Evolutionary conservation across 2,888 invertebrate species (phyloP), one percentile per base, ranked within the genome.

Genomic region (Cantharis flavilabris): DNA sequence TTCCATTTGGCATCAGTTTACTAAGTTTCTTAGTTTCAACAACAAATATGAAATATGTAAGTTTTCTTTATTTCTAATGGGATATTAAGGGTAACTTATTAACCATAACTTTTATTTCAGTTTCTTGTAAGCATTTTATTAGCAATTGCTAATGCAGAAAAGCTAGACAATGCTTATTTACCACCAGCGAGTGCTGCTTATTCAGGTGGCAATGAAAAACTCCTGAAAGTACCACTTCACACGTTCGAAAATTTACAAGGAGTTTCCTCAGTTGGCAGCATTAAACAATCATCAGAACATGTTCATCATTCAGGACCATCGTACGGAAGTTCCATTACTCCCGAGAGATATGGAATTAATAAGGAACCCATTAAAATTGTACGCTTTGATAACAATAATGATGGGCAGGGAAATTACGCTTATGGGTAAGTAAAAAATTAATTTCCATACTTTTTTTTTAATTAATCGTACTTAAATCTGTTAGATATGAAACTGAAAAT

Each of bases 401-500:
- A 67, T 23, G 65, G 65, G n/a, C 26, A 7, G 26, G 65, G 65
- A 3, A 67, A 13, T 26, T 67, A 67, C 18, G 65, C 65, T 23
- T 67, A 67, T 9, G 65, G 23, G 65, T 67, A 67, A 49, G 7
- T 33, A 49, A 2, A 0, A 7, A 49, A 7, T 7, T n/a, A n/a
- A n/a, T n/a, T 49, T n/a, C 2, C n/a, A 9, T 2, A 9, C n/a
- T 5, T 49, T 1, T n/a, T n/a, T 49, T 20, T 20, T 20, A n/a
- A 49, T n/a, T 49, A 49, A 49, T 49, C 10, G 0, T n/a, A 49
- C 1, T 49, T 49, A 49, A 5, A 49, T n/a, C 5, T 82, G 83
- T 76, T 88, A 91, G 93, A 26, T 93, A 90, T 81, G 92, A 93
- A 83, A 91, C 93, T 4, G 93, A 93, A 83, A 92, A 93, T 82